phyloP scores from a whole-genome alignment of 1,140 invertebrate species.

The Gryon sp. region DNA sequence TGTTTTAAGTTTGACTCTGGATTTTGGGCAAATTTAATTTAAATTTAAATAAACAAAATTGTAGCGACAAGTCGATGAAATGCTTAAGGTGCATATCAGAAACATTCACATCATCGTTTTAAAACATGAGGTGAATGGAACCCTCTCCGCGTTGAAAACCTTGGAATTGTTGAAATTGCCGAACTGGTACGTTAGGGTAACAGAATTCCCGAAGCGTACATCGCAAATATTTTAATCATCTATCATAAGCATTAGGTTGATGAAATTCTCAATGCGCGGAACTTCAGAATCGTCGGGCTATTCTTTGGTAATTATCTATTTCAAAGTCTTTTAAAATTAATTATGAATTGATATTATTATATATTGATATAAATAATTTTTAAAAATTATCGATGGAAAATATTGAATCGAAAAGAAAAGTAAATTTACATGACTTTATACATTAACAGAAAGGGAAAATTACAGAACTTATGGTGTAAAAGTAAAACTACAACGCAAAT shows the following conservation, averaged over 20 bases:
- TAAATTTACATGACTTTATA: too few species aligned
- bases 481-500: too few species aligned
- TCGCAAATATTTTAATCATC: conserved; percentile 46
- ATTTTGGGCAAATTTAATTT: not conserved
- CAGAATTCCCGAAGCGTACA: conserved; percentile 43
- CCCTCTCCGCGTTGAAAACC: conserved; percentile 34
- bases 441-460: too few species aligned
- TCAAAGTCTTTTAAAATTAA: too few species aligned
- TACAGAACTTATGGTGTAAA: too few species aligned
- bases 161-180: conserved; percentile 43
- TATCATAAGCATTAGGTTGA: conserved; percentile 35
- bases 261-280: conserved; percentile 32
- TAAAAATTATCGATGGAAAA: too few species aligned
- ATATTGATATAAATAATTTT: too few species aligned
- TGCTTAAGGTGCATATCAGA: conserved; percentile 35
- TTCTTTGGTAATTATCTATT: too few species aligned
- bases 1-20: too few species aligned
- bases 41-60: conserved; percentile 23
- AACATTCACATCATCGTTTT: conserved; percentile 39
- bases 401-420: too few species aligned
- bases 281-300: conserved; percentile 10
- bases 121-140: conserved; percentile 39
- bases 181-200: conserved; percentile 38
- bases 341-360: too few species aligned
- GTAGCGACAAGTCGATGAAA: conserved; percentile 21